phyloP scores from a whole-genome alignment of 1,140 invertebrate species.

The Proales similis region DNA sequence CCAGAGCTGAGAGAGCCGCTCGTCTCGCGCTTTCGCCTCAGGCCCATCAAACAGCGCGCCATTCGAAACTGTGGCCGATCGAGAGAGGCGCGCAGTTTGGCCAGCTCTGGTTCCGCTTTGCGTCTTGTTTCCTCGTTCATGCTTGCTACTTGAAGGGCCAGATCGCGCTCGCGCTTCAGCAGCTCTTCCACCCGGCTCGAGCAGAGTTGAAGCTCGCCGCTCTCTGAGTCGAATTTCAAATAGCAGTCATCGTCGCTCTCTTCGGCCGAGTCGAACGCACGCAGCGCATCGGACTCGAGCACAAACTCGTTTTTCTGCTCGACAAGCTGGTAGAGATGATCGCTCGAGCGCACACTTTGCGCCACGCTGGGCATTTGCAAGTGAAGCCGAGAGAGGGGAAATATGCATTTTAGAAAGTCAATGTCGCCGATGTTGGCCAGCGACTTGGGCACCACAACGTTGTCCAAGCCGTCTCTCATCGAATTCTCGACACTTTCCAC shows the following conservation, averaged over 20 bases:
- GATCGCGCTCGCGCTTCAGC: no score
- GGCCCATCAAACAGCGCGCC: no score
- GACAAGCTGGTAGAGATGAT: neutral
- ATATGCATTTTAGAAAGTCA: conserved; percentile 3
- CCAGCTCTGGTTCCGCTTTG: neutral
- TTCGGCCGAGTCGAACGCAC: no score
- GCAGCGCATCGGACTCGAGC: no score
- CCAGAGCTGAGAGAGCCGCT: neutral
- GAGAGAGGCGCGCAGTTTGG: neutral
- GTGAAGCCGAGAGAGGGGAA: neutral
- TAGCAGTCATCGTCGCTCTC: conserved; percentile 24
- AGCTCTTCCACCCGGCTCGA: no score
- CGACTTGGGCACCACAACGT: conserved; percentile 29
- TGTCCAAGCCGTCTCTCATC: neutral
- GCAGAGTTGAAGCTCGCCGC: no score
- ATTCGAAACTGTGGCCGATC: no score
- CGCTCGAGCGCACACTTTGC: neutral
- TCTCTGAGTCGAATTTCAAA: no score
- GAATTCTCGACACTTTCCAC: neutral
- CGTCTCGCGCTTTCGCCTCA: neutral
- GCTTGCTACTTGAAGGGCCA: no score
- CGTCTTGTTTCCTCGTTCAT: no score
- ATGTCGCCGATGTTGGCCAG: conserved; percentile 27
- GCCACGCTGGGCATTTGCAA: neutral
- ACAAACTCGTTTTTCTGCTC: no score